Base-by-base conservation (phyloP, 2,888 invertebrate species). In the Caenorhabditis angaria region DNA sequence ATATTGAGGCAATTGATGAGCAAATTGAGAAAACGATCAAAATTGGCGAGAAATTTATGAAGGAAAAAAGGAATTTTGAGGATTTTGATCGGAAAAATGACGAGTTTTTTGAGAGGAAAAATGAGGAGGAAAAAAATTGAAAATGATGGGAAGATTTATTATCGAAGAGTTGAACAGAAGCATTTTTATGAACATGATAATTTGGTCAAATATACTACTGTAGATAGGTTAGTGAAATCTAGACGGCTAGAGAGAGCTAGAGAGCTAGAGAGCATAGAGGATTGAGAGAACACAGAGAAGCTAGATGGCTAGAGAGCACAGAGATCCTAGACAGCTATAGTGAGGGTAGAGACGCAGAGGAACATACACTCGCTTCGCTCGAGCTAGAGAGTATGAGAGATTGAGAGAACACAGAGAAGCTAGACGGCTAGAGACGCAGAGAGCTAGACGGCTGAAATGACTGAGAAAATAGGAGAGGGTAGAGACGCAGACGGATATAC, bases 1-100 rank as follows among this genome's bases (percentile, higher is more conserved):
- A 84, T 54, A 47, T 80, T 10, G 27, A 65, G 41, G 70, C 59
- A n/a, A 77, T 78, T n/a, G 83, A 83, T 70, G 70, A 70, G 27
- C 76, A 78, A 56, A 80, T 83, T 22, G 81, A 78, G 63, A 65
- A 56, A 51, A 72, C 77, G 2, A 67, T 82, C 20, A 69, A 70
- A 61, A 68, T 73, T 61, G 72, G 72, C 20, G 70, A 70, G 28
- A 72, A 65, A 35, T 65, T 48, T 28, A 28, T 64, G 57, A 53
- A 56, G 1, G 71, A 57, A 1, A 50, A 24, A 18, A 54, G 51
- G 10, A 53, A 22, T 14, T 58, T 53, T 0, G 51, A 35, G 20
- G 61, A 54, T 12, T 32, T 53, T 12, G 66, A 61, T 18, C 53
- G 32, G 20, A 66, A 72, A 32, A 67, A 67, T 6, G 64, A 65